These are phyloP conservation scores for Chrysocyon brachyurus DNA, from an alignment of 2,797 vertebrate genomes.

Conservation along the genomic window DNA sequence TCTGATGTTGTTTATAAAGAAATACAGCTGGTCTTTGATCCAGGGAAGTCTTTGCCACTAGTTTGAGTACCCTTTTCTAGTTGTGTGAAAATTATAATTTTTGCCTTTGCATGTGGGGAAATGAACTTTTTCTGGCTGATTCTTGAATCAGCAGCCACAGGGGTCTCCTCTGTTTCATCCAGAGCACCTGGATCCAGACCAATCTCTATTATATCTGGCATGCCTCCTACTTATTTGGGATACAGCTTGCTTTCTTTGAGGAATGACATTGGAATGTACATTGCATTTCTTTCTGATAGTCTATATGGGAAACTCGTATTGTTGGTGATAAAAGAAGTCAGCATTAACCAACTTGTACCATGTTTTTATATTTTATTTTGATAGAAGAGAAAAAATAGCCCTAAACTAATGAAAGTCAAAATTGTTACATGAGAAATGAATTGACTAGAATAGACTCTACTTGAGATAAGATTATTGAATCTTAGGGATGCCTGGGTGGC, in stretches of 20 bases:
- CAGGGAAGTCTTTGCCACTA: not conserved
- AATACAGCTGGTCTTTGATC: not conserved
- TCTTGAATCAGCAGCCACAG: not conserved
- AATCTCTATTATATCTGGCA: not conserved
- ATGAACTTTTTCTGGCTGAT: not conserved
- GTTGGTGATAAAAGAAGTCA: not conserved
- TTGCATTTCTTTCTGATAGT: not conserved
- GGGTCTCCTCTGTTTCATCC: not conserved
- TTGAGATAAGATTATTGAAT: not conserved
- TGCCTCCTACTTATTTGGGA: not conserved
- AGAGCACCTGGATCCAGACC: not conserved
- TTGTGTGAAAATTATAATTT: not conserved
- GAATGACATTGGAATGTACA: not conserved
- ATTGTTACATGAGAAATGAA: not conserved
- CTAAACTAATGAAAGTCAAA: not conserved
- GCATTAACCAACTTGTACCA: not conserved
- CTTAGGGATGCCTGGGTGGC: not conserved
- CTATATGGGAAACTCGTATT: not conserved
- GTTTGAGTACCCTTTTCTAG: not conserved
- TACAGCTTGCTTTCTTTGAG: not conserved
- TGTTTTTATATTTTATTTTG: constrained; percentile 32
- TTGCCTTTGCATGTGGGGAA: not conserved
- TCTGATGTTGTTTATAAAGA: not conserved
- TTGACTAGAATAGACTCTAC: not conserved
- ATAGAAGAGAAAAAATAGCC: not conserved